A percentile compares a stretch with the other conserved stretches of the same genome.
Evolutionary conservation across 1,140 invertebrate genomes (phyloP).

Genomic region (Macrobrachium rosenbergii): DNA sequence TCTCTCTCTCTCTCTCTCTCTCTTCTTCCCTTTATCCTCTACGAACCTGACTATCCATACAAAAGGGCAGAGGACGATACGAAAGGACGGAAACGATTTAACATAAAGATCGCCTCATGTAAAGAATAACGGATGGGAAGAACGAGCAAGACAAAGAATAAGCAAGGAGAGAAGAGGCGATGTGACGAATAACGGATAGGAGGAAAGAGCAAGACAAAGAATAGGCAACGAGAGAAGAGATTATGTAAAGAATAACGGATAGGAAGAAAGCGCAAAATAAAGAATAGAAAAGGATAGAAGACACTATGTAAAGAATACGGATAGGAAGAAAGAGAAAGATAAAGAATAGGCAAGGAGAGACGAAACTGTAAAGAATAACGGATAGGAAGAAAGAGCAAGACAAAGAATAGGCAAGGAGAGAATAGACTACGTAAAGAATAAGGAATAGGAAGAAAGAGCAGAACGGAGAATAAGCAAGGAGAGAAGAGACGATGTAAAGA

Average conservation of each 20-base stretch:
- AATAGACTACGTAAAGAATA: neutral
- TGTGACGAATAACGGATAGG: too few species aligned
- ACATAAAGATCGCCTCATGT: neutral
- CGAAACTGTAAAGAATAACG: conserved; percentile 10
- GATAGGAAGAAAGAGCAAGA: conserved; percentile 18
- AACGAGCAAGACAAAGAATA: neutral
- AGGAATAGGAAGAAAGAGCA: conserved; percentile 3
- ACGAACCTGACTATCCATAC: neutral
- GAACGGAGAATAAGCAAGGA: too few species aligned
- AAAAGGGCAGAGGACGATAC: too few species aligned
- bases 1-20: too few species aligned
- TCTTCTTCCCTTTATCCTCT: neutral
- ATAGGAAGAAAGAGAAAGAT: conserved; percentile 26
- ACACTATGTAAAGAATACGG: neutral
- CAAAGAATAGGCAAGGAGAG: conserved; percentile 27
- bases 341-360: conserved; percentile 16
- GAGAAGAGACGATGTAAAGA: too few species aligned
- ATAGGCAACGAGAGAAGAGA: too few species aligned
- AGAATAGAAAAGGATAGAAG: neutral
- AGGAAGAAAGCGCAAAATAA: neutral
- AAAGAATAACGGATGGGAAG: neutral
- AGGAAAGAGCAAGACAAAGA: too few species aligned
- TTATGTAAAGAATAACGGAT: too few species aligned
- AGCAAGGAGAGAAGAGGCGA: too few species aligned
- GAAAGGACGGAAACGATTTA: neutral